Conservation (phyloP, 2,797 vertebrate genomes). For the Rhyacichthys aspro region DNA sequence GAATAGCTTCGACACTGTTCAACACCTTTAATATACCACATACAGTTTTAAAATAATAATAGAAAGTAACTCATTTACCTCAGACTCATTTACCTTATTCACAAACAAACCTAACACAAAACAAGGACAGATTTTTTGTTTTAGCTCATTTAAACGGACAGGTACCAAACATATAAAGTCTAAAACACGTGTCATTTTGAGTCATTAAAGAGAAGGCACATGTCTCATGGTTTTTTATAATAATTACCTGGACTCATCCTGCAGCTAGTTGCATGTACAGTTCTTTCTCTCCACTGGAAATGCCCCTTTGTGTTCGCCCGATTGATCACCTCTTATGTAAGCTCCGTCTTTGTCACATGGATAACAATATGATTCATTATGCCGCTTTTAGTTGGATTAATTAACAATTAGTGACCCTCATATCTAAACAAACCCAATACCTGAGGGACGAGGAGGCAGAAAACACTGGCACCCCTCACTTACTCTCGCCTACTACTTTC, state of each 20-base stretch:
- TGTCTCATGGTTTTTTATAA: neutral
- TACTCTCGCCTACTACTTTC: constrained; percentile 11
- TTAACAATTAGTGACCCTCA: constrained; percentile 43
- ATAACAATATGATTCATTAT: constrained; percentile 40
- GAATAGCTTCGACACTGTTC: too few species aligned
- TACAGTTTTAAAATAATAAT: too few species aligned
- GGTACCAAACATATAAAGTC: too few species aligned
- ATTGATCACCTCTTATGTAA: constrained; percentile 50
- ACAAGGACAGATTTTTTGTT: too few species aligned
- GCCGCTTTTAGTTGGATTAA: constrained; percentile 52
- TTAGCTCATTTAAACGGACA: too few species aligned
- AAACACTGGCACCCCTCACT: constrained; percentile 25
- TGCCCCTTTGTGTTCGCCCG: constrained; percentile 30
- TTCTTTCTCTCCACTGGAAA: constrained; percentile 23
- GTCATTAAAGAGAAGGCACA: neutral
- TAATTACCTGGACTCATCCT: neutral
- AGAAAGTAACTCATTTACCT: too few species aligned
- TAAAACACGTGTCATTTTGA: neutral
- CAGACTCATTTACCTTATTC: too few species aligned
- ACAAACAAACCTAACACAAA: too few species aligned
- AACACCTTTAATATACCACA: too few species aligned
- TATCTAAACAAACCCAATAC: constrained; percentile 25
- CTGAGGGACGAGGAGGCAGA: constrained; percentile 24
- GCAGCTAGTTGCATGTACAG: constrained; percentile 24
- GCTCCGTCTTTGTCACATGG: constrained; percentile 37